Base-by-base conservation (phyloP, 1,140 invertebrate genomes). In the Drosophila setifemur region DNA sequence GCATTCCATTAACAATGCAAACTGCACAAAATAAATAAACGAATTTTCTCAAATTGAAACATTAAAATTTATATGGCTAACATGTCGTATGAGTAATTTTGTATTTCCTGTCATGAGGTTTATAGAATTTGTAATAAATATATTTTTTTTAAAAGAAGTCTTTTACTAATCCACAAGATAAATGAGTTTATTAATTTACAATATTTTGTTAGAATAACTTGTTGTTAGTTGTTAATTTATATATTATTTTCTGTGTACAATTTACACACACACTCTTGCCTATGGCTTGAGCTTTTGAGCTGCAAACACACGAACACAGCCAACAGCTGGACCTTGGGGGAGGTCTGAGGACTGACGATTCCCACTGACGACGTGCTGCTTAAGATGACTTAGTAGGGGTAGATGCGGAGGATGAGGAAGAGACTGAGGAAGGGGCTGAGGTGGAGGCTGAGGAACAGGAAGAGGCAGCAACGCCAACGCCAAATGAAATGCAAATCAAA, bases 401-500 rank as follows among this genome's bases (percentile, higher is more conserved):
- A 37, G 39, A 50, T 6, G 37, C 39, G 29, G 29, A 28, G 7
- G n/a, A 4, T 18, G n/a, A 11, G 33, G 5, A 16, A 18, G 3
- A 21, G 37, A 19, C 54, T 45, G 54, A 21, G 58, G 21, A 40
- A 14, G 7, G 1, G 35, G 23, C 28, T 11, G 44, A 29, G 19
- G 4, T 8, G 14, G 28, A 33, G 45, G 11, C 52, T 35, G 43
- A 54, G 60, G 52, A 57, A 63, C 55, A 69, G 54, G 72, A 55
- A 40, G 68, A 43, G 37, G n/a, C n/a, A n/a, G n/a, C n/a, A n/a
- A n/a, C n/a, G n/a, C 50, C 69, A 49, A 45, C 33, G 55, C 21
- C 75, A 77, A 73, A 78, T 63, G 58, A 74, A 85, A 83, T 83
- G 79, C 79, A 83, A 83, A 83, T 85, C 74, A 79, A 85, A 74